These are phyloP conservation scores for Allacma fusca DNA, from an alignment of 2,888 invertebrate species.

Conservation along the genomic window DNA sequence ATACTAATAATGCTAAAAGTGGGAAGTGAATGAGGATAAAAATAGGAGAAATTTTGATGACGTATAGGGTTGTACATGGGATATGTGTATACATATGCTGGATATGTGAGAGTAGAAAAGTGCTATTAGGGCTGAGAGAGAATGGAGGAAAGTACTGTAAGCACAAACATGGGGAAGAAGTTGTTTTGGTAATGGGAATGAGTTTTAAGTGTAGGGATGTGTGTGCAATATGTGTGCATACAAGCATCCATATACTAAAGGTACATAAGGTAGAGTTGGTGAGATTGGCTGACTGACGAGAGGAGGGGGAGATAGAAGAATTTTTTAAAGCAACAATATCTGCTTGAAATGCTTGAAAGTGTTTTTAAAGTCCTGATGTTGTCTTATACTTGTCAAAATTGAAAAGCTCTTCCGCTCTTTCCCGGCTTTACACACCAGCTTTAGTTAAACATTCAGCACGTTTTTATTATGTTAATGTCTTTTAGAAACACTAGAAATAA, in stretches of 20 bases:
- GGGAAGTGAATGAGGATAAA: background rate
- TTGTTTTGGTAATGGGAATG: no score
- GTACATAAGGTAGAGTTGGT: no score
- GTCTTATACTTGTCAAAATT: slow-evolving; percentile 40
- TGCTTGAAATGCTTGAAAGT: slow-evolving; percentile 31
- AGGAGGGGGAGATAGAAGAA: background rate
- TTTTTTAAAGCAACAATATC: slow-evolving; percentile 17
- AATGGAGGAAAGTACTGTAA: no score
- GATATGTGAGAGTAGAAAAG: no score
- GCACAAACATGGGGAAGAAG: no score
- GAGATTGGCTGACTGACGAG: background rate
- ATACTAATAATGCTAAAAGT: no score
- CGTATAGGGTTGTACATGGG: background rate
- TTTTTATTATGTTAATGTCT: slow-evolving; percentile 38
- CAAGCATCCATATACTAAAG: no score
- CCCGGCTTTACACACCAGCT: slow-evolving; percentile 9
- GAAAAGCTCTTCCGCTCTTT: slow-evolving; percentile 41
- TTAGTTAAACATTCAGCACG: slow-evolving; percentile 33
- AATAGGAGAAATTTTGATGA: slow-evolving; percentile 1
- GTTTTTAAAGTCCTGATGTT: slow-evolving; percentile 41
- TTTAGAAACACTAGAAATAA: slow-evolving; percentile 38
- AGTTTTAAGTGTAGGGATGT: no score
- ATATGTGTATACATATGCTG: no score
- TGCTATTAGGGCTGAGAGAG: no score
- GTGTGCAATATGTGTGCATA: no score